Conservation (phyloP, 2,888 invertebrate genomes). For the Nomada hirtipes region DNA sequence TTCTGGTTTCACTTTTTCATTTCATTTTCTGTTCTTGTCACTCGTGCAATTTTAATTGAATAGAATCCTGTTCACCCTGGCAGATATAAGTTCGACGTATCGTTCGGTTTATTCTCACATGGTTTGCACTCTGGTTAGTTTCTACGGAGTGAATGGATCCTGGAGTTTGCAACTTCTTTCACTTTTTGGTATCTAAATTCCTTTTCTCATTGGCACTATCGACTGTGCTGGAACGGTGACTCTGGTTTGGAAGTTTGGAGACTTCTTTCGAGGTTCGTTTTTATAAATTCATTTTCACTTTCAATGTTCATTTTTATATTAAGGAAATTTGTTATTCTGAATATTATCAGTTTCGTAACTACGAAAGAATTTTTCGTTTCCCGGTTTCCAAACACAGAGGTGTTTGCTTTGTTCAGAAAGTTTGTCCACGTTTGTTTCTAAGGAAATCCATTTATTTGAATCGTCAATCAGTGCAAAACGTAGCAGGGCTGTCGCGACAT, state of each 20-base stretch:
- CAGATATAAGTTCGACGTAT: neutral
- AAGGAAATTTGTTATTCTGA: neutral
- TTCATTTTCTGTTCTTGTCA: neutral
- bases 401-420: too few species aligned
- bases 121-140: neutral
- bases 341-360: neutral
- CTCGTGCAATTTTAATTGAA: neutral
- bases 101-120: neutral
- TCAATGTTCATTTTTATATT: neutral
- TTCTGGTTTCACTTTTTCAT: neutral
- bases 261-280: neutral
- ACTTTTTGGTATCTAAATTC: neutral
- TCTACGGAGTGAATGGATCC: constrained; percentile 2
- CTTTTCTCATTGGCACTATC: neutral
- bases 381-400: neutral
- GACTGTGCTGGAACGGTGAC: constrained; percentile 4
- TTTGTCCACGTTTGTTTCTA: constrained; percentile 1
- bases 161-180: neutral
- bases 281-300: neutral
- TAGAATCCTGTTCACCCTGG: neutral
- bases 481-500: constrained; percentile 71
- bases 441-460: neutral
- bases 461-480: constrained; percentile 21
- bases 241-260: constrained; percentile 6
- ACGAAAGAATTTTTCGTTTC: neutral